Percentiles rank a stretch among this genome's conserved stretches.
These are phyloP conservation scores for Drosophila melanocephala DNA, from an alignment of 2,888 invertebrate genomes.

Conservation along the genomic window DNA sequence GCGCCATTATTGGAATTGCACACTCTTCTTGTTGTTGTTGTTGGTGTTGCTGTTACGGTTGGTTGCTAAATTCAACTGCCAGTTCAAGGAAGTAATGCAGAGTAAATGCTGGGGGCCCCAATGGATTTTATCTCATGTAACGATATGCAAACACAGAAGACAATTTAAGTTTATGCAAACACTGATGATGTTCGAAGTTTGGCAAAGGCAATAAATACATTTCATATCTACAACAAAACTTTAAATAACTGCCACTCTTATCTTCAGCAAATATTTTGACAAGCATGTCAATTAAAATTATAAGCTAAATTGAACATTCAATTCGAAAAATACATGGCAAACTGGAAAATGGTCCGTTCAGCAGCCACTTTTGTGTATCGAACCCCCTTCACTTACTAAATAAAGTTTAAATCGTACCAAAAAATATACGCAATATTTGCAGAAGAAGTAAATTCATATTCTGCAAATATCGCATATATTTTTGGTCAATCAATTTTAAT, in stretches of 20 bases:
- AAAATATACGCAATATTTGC: not conserved
- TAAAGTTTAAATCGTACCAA: fast-evolving
- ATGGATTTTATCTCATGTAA: not conserved
- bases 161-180: slow-evolving; percentile 33
- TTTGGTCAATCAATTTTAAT: not conserved
- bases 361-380: not conserved
- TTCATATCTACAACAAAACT: not conserved
- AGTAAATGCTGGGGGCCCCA: not conserved
- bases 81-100: slow-evolving; percentile 13
- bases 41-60: slow-evolving; percentile 15
- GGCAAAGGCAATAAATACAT: slow-evolving; percentile 8
- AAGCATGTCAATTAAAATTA: not conserved
- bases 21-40: slow-evolving; percentile 13
- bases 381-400: not conserved
- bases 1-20: slow-evolving; percentile 79
- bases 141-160: slow-evolving; percentile 3
- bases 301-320: not conserved
- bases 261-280: not conserved
- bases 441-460: not conserved
- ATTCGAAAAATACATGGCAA: not conserved
- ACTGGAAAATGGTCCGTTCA: fast-evolving
- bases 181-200: slow-evolving; percentile 35
- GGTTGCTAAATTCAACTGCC: slow-evolving; percentile 33
- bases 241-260: not conserved
- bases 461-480: not conserved